A percentile compares a stretch with the other conserved stretches of the same genome.
These are phyloP conservation scores for Antechinus flavipes DNA, from an alignment of 2,113 vertebrate species.

Conservation along the genomic window DNA sequence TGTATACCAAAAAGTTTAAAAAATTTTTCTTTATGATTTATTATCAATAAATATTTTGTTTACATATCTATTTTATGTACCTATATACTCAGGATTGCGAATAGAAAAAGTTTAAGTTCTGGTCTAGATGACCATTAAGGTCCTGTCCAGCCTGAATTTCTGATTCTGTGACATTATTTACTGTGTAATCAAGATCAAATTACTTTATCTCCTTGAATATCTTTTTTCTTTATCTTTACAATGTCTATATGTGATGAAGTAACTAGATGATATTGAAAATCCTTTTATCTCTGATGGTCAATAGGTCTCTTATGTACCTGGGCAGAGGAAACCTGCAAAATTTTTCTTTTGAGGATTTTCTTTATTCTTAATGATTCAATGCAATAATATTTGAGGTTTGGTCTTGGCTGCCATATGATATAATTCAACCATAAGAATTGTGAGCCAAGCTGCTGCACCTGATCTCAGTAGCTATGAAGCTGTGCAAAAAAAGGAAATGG, in stretches of 20 bases:
- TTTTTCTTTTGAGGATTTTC: not conserved
- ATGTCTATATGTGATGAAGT: not conserved
- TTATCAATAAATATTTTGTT: no score
- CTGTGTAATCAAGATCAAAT: accelerated
- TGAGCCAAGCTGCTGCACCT: not conserved
- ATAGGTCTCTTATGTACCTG: not conserved
- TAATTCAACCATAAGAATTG: not conserved
- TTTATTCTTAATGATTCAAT: not conserved
- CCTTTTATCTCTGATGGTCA: not conserved
- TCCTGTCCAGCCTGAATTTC: not conserved
- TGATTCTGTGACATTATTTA: not conserved
- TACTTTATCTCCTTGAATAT: not conserved
- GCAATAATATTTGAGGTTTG: not conserved
- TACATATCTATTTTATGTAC: no score
- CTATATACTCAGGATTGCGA: no score
- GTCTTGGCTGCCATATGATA: not conserved
- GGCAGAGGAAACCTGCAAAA: constrained; percentile 4
- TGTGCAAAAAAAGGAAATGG: not conserved
- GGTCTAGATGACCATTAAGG: not conserved
- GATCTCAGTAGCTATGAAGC: not conserved
- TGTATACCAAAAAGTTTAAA: no score
- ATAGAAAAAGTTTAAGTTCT: no score
- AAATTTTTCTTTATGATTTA: no score
- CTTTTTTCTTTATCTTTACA: not conserved
- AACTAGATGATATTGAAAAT: not conserved